Percentiles rank a stretch among this genome's conserved stretches.
Conservation (phyloP, 23 tunicate species). For the Diplosoma virens region DNA sequence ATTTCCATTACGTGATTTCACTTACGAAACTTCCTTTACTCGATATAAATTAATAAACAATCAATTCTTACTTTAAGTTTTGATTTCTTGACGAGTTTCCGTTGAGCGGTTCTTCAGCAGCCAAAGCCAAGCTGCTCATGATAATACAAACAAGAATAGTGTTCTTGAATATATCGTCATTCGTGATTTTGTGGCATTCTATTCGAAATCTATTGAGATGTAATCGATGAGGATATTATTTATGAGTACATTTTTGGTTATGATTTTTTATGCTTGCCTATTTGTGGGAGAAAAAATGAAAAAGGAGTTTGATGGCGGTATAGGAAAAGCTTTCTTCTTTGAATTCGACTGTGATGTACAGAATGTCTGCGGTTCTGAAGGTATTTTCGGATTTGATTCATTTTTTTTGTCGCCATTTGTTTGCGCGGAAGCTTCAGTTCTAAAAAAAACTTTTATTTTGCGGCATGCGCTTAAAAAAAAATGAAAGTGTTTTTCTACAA, state of each 20-base stretch:
- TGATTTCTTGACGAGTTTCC: constrained; percentile 52
- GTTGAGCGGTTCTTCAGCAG: constrained; percentile 86
- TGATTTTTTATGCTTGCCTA: constrained; percentile 53
- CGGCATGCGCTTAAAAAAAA: too few species aligned
- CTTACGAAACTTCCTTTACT: too few species aligned
- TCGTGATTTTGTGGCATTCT: constrained; percentile 70
- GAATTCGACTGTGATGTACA: constrained; percentile 59
- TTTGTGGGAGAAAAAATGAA: constrained; percentile 68
- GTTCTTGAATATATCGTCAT: constrained; percentile 91
- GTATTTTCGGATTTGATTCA: too few species aligned
- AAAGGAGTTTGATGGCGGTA: constrained; percentile 86
- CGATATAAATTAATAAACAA: too few species aligned
- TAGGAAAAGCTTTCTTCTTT: constrained; percentile 38
- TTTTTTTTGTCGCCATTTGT: too few species aligned
- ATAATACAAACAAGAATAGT: constrained; percentile 83
- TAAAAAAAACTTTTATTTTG: too few species aligned
- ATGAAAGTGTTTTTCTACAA: too few species aligned
- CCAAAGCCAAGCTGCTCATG: constrained; percentile 89
- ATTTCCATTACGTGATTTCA: too few species aligned
- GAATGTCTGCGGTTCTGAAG: too few species aligned
- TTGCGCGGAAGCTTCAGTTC: too few species aligned
- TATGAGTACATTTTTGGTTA: too few species aligned
- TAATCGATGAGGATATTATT: too few species aligned
- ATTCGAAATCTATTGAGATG: constrained; percentile 77
- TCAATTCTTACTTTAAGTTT: constrained; percentile 71